Evolutionary conservation across 2,797 vertebrate species (phyloP).

Genomic region (Chanos chanos): DNA sequence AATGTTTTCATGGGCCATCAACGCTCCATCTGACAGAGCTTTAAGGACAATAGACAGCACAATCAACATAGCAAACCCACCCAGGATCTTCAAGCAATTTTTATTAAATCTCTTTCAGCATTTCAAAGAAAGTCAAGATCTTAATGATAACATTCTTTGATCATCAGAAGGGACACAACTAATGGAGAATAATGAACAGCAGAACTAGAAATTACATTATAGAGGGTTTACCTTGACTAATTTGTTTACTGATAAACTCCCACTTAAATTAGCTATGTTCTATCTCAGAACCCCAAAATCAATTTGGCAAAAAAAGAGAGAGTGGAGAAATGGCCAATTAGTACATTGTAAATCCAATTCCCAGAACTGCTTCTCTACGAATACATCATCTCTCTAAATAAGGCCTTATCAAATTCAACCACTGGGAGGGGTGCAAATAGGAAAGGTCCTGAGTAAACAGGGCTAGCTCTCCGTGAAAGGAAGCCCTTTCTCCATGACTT

Average conservation of each 20-base stretch:
- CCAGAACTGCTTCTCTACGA: conserved; percentile 13
- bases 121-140: not conserved
- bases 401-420: too few species aligned
- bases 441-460: too few species aligned
- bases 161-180: conserved; percentile 5
- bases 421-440: too few species aligned
- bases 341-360: conserved; percentile 55
- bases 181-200: conserved; percentile 17
- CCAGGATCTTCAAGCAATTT: too few species aligned
- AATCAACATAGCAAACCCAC: conserved; percentile 6
- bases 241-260: conserved; percentile 36
- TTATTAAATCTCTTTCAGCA: not conserved
- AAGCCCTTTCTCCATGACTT: too few species aligned
- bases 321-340: conserved; percentile 46
- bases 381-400: not conserved
- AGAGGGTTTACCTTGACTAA: conserved; percentile 28
- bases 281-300: conserved; percentile 50
- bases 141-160: conserved; percentile 23
- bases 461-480: not conserved
- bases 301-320: conserved; percentile 54
- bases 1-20: conserved; percentile 13
- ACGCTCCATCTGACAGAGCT: not conserved
- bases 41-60: not conserved
- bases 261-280: conserved; percentile 33
- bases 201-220: conserved; percentile 27